Conservation (phyloP, 2,113 vertebrate genomes). For the Verasper variegatus region DNA sequence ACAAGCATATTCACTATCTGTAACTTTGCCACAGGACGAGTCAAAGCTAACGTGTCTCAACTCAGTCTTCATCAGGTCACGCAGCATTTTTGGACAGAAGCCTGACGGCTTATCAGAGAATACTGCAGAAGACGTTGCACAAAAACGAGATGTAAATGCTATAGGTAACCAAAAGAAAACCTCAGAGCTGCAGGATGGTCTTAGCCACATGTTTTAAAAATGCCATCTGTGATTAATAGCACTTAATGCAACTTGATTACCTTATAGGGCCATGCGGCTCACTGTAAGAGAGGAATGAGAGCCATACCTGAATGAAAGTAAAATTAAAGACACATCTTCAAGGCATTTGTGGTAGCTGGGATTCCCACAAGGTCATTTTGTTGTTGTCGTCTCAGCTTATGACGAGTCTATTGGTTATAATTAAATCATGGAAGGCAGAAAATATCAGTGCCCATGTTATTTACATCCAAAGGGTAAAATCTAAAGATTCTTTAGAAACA, state of each 20-base stretch:
- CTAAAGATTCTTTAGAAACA: background rate
- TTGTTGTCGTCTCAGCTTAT: background rate
- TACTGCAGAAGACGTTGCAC: background rate
- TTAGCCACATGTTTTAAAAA: constrained; percentile 34
- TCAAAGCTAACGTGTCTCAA: background rate
- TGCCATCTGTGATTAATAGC: constrained; percentile 46
- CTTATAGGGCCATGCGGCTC: background rate
- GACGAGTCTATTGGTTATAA: background rate
- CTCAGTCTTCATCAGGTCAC: background rate
- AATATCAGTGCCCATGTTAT: background rate
- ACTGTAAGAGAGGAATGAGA: background rate
- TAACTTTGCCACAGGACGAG: background rate
- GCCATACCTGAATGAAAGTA: background rate
- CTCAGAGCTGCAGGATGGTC: background rate
- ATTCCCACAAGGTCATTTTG: background rate
- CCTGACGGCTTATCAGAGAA: background rate
- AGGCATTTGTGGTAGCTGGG: background rate
- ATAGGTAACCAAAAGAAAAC: constrained; percentile 1
- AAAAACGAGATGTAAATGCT: background rate
- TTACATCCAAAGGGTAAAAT: background rate
- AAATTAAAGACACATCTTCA: background rate
- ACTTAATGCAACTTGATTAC: background rate
- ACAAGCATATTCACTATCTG: background rate
- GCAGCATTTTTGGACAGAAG: background rate
- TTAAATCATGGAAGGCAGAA: background rate